These are phyloP conservation scores for Leptatherina wallacei DNA, from an alignment of 2,797 vertebrate genomes.

Conservation along the genomic window DNA sequence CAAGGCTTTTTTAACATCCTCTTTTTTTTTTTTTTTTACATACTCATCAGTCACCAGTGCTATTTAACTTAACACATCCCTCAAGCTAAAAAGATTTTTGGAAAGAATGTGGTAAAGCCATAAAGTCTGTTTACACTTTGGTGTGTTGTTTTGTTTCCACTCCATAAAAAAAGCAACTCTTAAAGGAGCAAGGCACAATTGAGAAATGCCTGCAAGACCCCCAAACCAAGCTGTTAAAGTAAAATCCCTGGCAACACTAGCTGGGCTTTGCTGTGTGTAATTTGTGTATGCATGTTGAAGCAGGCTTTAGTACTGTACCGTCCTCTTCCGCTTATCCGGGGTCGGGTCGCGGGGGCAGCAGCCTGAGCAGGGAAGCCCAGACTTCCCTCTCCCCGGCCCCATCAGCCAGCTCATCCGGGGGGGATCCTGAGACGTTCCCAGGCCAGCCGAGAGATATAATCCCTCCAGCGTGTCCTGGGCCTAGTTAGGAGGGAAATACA, in stretches of 20 bases:
- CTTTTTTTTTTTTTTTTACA: slow-evolving; percentile 38
- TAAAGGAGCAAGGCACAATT: slow-evolving; percentile 45
- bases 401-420: no score
- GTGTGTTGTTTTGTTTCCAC: slow-evolving; percentile 59
- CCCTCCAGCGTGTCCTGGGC: no score
- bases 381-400: no score
- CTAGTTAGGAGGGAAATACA: slow-evolving; percentile 1
- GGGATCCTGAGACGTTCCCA: no score
- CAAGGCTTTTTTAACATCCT: slow-evolving; percentile 23
- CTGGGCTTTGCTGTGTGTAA: slow-evolving; percentile 27
- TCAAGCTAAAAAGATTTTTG: slow-evolving; percentile 33
- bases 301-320: slow-evolving; percentile 13
- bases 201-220: slow-evolving; percentile 31
- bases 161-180: slow-evolving; percentile 34
- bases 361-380: no score
- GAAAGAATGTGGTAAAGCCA: slow-evolving; percentile 57
- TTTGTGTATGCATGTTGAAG: slow-evolving; percentile 12
- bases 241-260: slow-evolving; percentile 2
- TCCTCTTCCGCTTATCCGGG: no score
- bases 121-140: slow-evolving; percentile 44
- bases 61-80: slow-evolving; percentile 31
- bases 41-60: slow-evolving; percentile 11
- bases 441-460: no score
- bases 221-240: slow-evolving; percentile 24
- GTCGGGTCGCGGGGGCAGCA: no score